Evolutionary conservation across 2,888 invertebrate genomes (phyloP), one percentile per base, ranked within the genome.

Genomic region (Melanophora roralis): DNA sequence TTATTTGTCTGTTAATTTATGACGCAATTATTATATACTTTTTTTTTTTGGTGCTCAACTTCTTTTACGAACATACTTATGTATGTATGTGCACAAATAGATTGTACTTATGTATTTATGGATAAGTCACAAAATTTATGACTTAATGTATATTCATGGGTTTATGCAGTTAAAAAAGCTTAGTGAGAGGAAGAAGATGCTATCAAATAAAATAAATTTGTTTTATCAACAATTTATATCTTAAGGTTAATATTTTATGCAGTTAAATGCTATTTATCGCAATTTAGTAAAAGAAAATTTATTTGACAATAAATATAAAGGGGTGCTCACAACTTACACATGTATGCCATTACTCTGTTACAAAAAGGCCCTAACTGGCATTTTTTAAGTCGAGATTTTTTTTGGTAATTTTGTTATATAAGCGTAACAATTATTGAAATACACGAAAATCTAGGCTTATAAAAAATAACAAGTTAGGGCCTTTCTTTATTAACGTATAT

Each of bases 81-180:
- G 27, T 27, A 27, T 5, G 27, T 27, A 27, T 6, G 6, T 27
- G 6, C 27, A 27, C 6, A 27, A 3, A 27, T 5, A 27, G 4
- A 27, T 27, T 72, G 75, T 75, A 75, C 75, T 75, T 74, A 49
- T 67, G 60, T 79, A 75, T 67, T 79, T 79, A 75, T 79, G 79
- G 75, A 75, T 79, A 79, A 79, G 79, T 79, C 79, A 40, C 71
- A 80, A 71, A 75, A 80, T 80, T 80, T 80, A 80, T 80, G 79
- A 80, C 79, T 80, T 80, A 76, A 80, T 80, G 71, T 67, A 62
- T 62, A 55, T 69, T 74, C 60, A 53, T 76, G 75, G 68, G 12
- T 60, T 75, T 57, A 49, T 68, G 59, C 43, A 62, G 40, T 23
- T 45, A 64, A 38, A 3, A 55, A 12, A 21, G 16, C 27, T 34